A percentile compares a stretch with the other conserved stretches of the same genome.
These are phyloP conservation scores for Spinibarbus caldwelli DNA, from an alignment of 2,797 vertebrate genomes.

Conservation along the genomic window DNA sequence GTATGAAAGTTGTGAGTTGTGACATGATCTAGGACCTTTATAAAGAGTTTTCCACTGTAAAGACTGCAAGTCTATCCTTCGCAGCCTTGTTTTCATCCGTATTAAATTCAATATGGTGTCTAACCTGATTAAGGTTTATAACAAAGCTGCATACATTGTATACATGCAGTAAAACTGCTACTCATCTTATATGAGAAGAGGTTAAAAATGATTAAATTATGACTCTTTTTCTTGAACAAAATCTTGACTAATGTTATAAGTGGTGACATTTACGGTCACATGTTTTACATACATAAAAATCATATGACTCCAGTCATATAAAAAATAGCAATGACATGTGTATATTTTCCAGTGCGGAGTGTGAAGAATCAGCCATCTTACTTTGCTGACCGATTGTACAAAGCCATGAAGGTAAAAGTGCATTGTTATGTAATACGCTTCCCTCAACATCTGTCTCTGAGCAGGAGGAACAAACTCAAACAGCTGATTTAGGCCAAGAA, in stretches of 20 bases:
- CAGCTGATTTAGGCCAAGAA: background rate
- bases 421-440: background rate
- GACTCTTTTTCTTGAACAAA: background rate
- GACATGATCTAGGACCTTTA: background rate
- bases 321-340: slow-evolving; percentile 9
- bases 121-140: background rate
- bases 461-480: background rate
- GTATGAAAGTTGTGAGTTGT: background rate
- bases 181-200: background rate
- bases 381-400: slow-evolving; percentile 94
- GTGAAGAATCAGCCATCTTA: slow-evolving; percentile 96
- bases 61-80: background rate
- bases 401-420: slow-evolving; percentile 95
- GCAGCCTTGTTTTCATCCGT: background rate
- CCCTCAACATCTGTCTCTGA: background rate
- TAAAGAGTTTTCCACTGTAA: background rate
- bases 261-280: background rate
- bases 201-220: background rate
- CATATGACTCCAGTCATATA: background rate
- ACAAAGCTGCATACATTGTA: background rate
- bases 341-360: slow-evolving; percentile 83
- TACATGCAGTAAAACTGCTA: background rate
- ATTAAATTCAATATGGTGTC: background rate
- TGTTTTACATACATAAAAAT: background rate
- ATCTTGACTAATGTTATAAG: background rate